Evolutionary conservation across 2,888 invertebrate species (phyloP).

Genomic region (Azorinus chamasolen): DNA sequence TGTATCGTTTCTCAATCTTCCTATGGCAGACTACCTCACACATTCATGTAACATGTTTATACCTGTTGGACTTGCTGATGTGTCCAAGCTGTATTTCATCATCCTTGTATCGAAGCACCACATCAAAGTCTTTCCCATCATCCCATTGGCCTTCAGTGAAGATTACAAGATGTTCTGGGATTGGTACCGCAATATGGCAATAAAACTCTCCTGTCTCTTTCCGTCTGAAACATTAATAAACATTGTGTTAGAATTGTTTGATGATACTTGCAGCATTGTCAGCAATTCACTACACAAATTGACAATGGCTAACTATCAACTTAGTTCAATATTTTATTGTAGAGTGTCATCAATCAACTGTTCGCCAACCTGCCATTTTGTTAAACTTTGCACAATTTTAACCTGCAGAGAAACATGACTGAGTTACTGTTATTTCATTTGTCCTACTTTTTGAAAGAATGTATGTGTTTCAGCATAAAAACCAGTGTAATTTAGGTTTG

Average conservation of each 20-base stretch:
- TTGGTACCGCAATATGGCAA: constrained; percentile 64
- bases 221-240: constrained; percentile 27
- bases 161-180: constrained; percentile 68
- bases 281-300: neutral
- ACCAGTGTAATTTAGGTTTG: too few relatives aligned
- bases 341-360: neutral
- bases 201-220: constrained; percentile 59
- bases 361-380: too few relatives aligned
- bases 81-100: constrained; percentile 64
- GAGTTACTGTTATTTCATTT: too few relatives aligned
- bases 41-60: neutral
- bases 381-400: too few relatives aligned
- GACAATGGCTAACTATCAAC: neutral
- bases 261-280: neutral
- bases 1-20: too few relatives aligned
- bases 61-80: constrained; percentile 66
- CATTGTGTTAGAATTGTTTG: neutral
- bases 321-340: neutral
- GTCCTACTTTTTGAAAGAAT: too few relatives aligned
- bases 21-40: too few relatives aligned
- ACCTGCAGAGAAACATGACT: too few relatives aligned
- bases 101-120: constrained; percentile 66
- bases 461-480: too few relatives aligned
- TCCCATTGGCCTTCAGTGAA: constrained; percentile 70
- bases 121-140: constrained; percentile 46